Base-by-base conservation (phyloP, 1,140 invertebrate species). In the Cotesia vestalis region DNA sequence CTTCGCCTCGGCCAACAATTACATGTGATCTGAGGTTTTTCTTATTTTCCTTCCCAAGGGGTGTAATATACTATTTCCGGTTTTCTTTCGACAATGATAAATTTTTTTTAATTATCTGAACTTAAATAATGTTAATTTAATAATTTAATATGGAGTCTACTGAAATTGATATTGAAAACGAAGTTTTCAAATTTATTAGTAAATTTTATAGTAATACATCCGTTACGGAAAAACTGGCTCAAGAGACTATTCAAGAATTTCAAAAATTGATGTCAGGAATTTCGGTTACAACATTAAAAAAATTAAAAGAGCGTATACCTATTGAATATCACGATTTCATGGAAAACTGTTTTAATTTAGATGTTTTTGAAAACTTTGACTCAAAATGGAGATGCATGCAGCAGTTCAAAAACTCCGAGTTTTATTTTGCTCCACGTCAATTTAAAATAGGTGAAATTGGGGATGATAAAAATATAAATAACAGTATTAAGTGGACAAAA, bases 361-460 rank as follows among this genome's bases (percentile, higher is more conserved):
- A 40, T 4, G n/a, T 35, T n/a, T 71, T 74, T 12, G 34, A 67
- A 14, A 9, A 75, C 66, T 71, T 77, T 38, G 52, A 72, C 17
- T 71, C 72, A 12, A 60, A 77, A n/a, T 63, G 74, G 27, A 75
- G 73, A 61, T 38, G 71, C 4, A 59, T 77, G 46, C 46, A 71
- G 35, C 71, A 63, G 53, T 20, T 74, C 0, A 57, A 71, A 71
- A 57, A 57, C 9, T 66, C 66, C 59, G 59, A 66, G 55, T 14
- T 53, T 14, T 67, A 55, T 40, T 55, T 71, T 57, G 53, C 59
- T n/a, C 72, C 66, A 61, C 40, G 60, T n/a, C 53, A 62, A 36
- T 38, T 71, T 14, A 53, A 40, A 66, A 57, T 71, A 6, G 68
- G 69, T 14, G 64, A 71, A 20, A 57, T 71, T 14, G n/a, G 40